Evolutionary conservation across 2,113 vertebrate species (phyloP).

Genomic region (Dendrocopos noguchii): DNA sequence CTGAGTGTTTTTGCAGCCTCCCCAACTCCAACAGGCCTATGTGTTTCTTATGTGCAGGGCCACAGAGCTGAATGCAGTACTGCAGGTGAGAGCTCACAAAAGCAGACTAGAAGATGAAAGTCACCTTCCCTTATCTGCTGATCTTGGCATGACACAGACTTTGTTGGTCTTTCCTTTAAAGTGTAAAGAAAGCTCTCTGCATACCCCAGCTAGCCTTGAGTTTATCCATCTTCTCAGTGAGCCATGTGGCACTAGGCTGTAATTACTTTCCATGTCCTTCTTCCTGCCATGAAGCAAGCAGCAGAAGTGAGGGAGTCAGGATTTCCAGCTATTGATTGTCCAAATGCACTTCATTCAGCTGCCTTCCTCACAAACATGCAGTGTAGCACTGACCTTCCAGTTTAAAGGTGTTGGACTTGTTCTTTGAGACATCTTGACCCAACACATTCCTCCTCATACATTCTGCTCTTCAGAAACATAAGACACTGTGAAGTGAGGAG

Average conservation of each 20-base stretch:
- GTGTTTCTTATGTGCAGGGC: not conserved
- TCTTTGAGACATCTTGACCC: fast-evolving
- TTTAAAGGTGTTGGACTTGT: not conserved
- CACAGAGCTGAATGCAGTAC: not conserved
- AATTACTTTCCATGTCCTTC: not conserved
- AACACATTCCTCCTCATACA: fast-evolving
- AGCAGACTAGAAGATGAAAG: not conserved
- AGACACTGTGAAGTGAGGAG: not conserved
- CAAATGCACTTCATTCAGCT: no score
- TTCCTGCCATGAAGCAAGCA: not conserved
- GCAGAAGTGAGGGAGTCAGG: not conserved
- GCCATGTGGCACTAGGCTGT: not conserved
- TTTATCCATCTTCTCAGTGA: not conserved
- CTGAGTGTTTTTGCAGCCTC: not conserved
- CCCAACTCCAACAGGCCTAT: not conserved
- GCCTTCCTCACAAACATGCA: not conserved
- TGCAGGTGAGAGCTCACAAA: not conserved
- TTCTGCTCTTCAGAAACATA: not conserved
- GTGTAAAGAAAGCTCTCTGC: not conserved
- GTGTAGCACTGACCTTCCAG: not conserved
- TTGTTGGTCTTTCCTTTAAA: not conserved
- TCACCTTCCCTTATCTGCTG: not conserved
- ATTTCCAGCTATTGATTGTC: not conserved
- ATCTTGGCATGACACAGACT: not conserved
- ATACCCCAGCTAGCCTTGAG: not conserved